These are phyloP conservation scores for Peromyscus maniculatus DNA, from an alignment of 2,113 vertebrate genomes.

Conservation along the genomic window DNA sequence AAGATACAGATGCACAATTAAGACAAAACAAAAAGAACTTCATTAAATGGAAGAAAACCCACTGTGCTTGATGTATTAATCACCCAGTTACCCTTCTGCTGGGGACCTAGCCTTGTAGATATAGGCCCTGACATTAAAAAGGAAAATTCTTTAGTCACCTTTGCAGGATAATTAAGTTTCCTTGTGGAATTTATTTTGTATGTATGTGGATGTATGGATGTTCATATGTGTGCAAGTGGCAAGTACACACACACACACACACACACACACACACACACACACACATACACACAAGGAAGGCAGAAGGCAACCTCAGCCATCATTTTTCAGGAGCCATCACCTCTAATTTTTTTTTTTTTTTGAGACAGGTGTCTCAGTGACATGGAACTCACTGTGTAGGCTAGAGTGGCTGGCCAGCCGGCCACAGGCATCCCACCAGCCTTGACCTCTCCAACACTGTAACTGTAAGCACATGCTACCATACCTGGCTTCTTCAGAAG, in stretches of 20 bases:
- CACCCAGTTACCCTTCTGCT: background rate
- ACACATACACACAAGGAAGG: background rate
- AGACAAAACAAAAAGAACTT: slow-evolving; percentile 1
- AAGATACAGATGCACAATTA: background rate
- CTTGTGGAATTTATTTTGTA: background rate
- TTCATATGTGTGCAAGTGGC: background rate
- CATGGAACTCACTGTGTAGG: too few relatives aligned
- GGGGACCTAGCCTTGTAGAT: background rate
- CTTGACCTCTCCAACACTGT: background rate
- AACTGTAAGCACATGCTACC: too few relatives aligned
- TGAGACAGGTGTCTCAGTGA: background rate
- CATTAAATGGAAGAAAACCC: background rate
- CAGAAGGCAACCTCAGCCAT: background rate
- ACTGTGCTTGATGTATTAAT: background rate
- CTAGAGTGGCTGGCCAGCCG: too few relatives aligned
- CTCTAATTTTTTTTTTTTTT: background rate
- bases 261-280: background rate
- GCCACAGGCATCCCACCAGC: too few relatives aligned
- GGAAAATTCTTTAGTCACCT: background rate
- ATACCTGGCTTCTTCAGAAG: background rate
- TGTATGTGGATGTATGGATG: background rate
- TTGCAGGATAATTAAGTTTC: background rate
- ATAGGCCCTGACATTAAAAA: background rate
- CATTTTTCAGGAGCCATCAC: background rate
- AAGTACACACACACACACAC: background rate